These are phyloP conservation scores for Lytechinus pictus DNA, from an alignment of 35 echinoderm and acorn worm species.

Conservation along the genomic window DNA sequence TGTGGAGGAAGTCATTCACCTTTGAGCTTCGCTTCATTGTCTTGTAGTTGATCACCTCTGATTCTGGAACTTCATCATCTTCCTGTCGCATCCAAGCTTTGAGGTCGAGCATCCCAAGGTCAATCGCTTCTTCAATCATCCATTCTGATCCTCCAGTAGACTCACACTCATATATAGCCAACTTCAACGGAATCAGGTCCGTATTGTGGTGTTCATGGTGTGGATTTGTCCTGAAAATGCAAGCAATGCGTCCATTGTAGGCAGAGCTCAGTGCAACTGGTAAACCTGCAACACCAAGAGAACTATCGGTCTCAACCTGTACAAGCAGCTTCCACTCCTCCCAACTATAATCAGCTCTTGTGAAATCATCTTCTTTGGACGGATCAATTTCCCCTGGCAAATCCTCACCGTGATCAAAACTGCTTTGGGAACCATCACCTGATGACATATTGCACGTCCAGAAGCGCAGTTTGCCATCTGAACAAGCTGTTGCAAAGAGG, in stretches of 20 bases:
- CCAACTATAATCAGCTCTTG: slow-evolving; percentile 79
- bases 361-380: slow-evolving; percentile 62
- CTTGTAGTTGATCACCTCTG: slow-evolving; percentile 81
- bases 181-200: slow-evolving; percentile 61
- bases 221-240: slow-evolving; percentile 75
- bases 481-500: slow-evolving; percentile 88
- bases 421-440: slow-evolving; percentile 24
- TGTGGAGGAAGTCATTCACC: slow-evolving; percentile 83
- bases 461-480: slow-evolving; percentile 95
- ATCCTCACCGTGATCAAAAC: slow-evolving; percentile 51
- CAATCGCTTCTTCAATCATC: slow-evolving; percentile 87
- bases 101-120: slow-evolving; percentile 70
- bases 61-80: slow-evolving; percentile 44
- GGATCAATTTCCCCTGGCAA: slow-evolving; percentile 29
- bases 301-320: slow-evolving; percentile 63
- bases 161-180: slow-evolving; percentile 91
- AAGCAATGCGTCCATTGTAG: slow-evolving; percentile 93
- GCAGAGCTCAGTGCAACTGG: slow-evolving; percentile 90
- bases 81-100: slow-evolving; percentile 58
- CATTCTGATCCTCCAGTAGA: slow-evolving; percentile 96
- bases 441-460: slow-evolving; percentile 81
- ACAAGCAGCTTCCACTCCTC: slow-evolving; percentile 91
- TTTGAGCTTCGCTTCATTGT: slow-evolving; percentile 98
- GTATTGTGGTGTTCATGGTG: neutral
- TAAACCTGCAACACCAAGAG: slow-evolving; percentile 68